Base-by-base conservation (phyloP, 2,888 invertebrate species). In the Caenorhabditis sulstoni region DNA sequence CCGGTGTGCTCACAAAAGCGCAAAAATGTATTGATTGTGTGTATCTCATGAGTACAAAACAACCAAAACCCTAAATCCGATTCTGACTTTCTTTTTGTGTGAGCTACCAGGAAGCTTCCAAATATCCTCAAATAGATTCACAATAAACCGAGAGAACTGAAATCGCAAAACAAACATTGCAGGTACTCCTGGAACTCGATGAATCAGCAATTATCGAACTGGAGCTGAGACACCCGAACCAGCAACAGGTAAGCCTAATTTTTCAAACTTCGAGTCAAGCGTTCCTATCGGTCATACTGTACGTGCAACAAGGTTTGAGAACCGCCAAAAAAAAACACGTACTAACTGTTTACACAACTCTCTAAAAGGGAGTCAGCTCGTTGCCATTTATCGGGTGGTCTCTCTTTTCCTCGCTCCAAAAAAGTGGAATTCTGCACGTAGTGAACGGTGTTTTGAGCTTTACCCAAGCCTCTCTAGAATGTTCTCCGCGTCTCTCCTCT, bases 161-260 rank as follows among this genome's bases (percentile, higher is more conserved):
- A 22, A 50, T 3, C 4, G 8, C 8, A 8, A 50, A n/a, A 11
- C 11, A 7, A 11, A 44, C 59, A 18, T 79, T 84, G 16, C 75
- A 84, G 84, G 81, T 84, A 29, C 58, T 85, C 49, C 74, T 85
- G 86, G 86, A 85, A 64, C 78, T 87, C 79, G 85, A 88, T 41
- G 75, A 79, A 58, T 65, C 79, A 22, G 70, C 83, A 35, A 83
- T 83, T 16, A 71, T 82, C 37, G 81, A 84, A 50, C 71, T 87
- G 61, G 85, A 88, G 49, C 65, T 85, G 37, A 61, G 78, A 35
- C 81, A 82, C 49, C 84, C 84, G 29, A 83, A 83, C 57, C 82
- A 82, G 39, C 81, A 80, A 23, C 66, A 64, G 71, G 79, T 83
- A 20, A 73, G 79, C 50, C 1, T 4, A 16, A n/a, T n/a, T 29